Percentiles rank a stretch among this genome's conserved stretches.
These are phyloP conservation scores for Papilio polyxenes DNA, from an alignment of 1,140 invertebrate genomes.

Conservation along the genomic window DNA sequence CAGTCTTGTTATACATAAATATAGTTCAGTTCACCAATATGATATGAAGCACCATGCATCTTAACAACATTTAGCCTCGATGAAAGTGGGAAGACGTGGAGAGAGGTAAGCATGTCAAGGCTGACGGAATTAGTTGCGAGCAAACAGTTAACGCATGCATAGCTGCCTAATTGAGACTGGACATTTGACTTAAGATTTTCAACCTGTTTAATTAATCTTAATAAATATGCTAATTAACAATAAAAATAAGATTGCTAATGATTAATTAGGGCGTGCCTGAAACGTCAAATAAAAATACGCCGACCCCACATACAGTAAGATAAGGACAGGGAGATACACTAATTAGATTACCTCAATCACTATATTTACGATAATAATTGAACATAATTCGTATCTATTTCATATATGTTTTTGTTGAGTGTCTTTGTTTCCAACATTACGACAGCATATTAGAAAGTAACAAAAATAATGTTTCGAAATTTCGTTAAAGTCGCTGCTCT, in stretches of 20 bases:
- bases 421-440: too few relatives aligned
- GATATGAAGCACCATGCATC: constrained; percentile 15
- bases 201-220: not conserved
- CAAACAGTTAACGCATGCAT: constrained; percentile 10
- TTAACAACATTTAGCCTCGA: constrained; percentile 32
- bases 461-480: too few relatives aligned
- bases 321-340: not conserved
- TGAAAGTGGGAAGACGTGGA: constrained; percentile 24
- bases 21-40: constrained; percentile 7
- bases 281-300: not conserved
- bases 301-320: not conserved
- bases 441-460: too few relatives aligned
- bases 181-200: not conserved
- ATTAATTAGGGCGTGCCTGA: not conserved
- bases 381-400: not conserved
- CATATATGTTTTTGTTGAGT: too few relatives aligned
- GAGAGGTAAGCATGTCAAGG: constrained; percentile 34
- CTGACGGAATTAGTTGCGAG: constrained; percentile 25
- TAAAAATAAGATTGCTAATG: too few relatives aligned
- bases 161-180: not conserved
- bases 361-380: not conserved
- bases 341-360: too few relatives aligned
- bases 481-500: too few relatives aligned
- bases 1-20: constrained; percentile 11
- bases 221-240: not conserved